Base-by-base conservation (phyloP, 2,888 invertebrate species). In the Agriopis aurantiaria region DNA sequence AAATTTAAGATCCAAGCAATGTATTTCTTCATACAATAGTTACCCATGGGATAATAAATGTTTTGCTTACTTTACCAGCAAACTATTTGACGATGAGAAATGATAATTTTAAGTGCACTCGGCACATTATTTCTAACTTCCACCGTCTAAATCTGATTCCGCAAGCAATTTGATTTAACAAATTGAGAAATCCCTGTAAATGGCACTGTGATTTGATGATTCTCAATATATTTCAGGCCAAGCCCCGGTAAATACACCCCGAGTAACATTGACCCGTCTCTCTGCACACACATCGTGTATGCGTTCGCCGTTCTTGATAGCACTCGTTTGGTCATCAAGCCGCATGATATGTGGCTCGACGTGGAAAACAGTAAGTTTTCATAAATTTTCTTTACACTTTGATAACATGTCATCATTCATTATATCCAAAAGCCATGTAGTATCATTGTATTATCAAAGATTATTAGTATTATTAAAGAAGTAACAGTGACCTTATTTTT, bases 261-360 rank as follows among this genome's bases (percentile, higher is more conserved):
- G 0, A 96, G 96, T 72, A 96, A 98, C 82, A 97, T 98, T 58
- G 97, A 98, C 83, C 95, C 97, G 0, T 96, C 97, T 57, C 95
- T 98, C 8, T 99, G 99, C 82, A 98, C 98, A 0, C 99, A 99
- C 84, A 96, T 99, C 67, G 96, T 99, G 12, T 99, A 98, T 82
- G 98, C 98, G 0, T 99, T 98, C 85, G 98, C 98, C 0, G 98
- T 98, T 3, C 93, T 99, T 9, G 97, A 98, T 85, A 96, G 96
- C 0, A 96, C 96, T 41, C 95, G 95, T 46, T 91, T 97, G 12
- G 96, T 96, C 0, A 97, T 98, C 72, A 97, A 97, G 83, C 96
- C 97, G 0, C 98, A 98, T 81, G 98, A 98, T 83, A 95, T 97
- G 14, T 98, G 98, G 97, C 96, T 98, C 0, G 98, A 98, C 87